A percentile compares a stretch with the other conserved stretches of the same genome.
phyloP scores from a whole-genome alignment of 2,797 vertebrate species.

The Rhinoraja longicauda region DNA sequence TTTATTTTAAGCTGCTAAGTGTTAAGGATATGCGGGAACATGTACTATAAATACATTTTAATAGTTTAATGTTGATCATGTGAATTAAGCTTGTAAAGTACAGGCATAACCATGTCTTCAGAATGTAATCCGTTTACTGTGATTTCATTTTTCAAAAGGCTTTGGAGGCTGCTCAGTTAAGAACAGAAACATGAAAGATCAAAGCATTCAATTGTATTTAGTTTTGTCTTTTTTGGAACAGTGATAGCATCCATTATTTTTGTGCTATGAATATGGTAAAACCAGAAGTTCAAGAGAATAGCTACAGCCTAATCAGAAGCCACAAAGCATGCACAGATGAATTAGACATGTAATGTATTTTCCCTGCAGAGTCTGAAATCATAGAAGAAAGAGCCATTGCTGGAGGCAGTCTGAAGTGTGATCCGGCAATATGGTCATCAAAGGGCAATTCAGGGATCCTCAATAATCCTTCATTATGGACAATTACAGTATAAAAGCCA shows the following conservation, averaged over 20 bases:
- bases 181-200: slow-evolving; percentile 15
- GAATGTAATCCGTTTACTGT: background rate
- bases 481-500: slow-evolving; percentile 52
- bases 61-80: background rate
- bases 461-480: slow-evolving; percentile 55
- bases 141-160: slow-evolving; percentile 20
- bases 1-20: background rate
- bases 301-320: slow-evolving; percentile 32
- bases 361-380: slow-evolving; percentile 31
- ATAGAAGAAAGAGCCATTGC: slow-evolving; percentile 35
- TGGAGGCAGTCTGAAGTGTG: slow-evolving; percentile 37
- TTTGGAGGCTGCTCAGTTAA: background rate
- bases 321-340: slow-evolving; percentile 34
- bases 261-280: slow-evolving; percentile 25
- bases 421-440: slow-evolving; percentile 41
- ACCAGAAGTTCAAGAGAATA: slow-evolving; percentile 24
- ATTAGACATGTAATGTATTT: slow-evolving; percentile 34
- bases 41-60: background rate
- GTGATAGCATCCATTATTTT: slow-evolving; percentile 17
- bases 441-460: slow-evolving; percentile 45
- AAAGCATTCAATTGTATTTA: slow-evolving; percentile 34
- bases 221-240: slow-evolving; percentile 11
- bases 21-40: background rate
- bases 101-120: background rate
- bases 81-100: slow-evolving; percentile 23